Conservation (phyloP, 1,140 invertebrate species). For the Brachionus asplanchnoidis region DNA sequence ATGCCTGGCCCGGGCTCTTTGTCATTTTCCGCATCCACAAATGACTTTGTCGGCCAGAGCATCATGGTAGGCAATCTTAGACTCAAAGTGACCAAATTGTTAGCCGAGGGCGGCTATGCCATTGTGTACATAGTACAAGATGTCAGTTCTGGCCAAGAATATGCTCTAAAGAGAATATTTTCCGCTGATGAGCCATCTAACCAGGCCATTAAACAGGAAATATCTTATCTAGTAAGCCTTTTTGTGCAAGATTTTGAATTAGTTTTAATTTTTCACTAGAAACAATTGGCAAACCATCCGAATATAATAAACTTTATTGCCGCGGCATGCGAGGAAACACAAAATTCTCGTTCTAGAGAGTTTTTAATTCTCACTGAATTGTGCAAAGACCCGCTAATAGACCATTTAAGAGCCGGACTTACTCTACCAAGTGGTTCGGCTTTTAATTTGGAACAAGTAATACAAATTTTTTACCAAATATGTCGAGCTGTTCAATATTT, state of each 20-base stretch:
- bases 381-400: conserved; percentile 50
- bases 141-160: conserved; percentile 74
- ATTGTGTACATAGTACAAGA: conserved; percentile 89
- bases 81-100: conserved; percentile 77
- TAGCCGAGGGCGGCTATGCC: conserved; percentile 92
- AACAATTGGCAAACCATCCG: conserved; percentile 60
- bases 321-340: conserved; percentile 57
- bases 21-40: conserved; percentile 57
- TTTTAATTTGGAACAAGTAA: conserved; percentile 69
- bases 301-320: conserved; percentile 60
- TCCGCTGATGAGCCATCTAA: conserved; percentile 60
- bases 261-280: conserved; percentile 49
- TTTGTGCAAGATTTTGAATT: conserved; percentile 42
- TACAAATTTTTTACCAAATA: conserved; percentile 83
- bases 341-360: conserved; percentile 56
- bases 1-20: not conserved
- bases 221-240: conserved; percentile 57
- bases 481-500: conserved; percentile 83
- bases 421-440: conserved; percentile 64
- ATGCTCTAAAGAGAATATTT: conserved; percentile 67
- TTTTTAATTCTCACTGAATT: conserved; percentile 61
- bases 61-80: conserved; percentile 82
- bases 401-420: conserved; percentile 65
- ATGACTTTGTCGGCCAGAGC: conserved; percentile 82
- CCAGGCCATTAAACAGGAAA: conserved; percentile 59